These are phyloP conservation scores for Gymnosoma rotundatum DNA, from an alignment of 2,888 invertebrate genomes.

Conservation along the genomic window DNA sequence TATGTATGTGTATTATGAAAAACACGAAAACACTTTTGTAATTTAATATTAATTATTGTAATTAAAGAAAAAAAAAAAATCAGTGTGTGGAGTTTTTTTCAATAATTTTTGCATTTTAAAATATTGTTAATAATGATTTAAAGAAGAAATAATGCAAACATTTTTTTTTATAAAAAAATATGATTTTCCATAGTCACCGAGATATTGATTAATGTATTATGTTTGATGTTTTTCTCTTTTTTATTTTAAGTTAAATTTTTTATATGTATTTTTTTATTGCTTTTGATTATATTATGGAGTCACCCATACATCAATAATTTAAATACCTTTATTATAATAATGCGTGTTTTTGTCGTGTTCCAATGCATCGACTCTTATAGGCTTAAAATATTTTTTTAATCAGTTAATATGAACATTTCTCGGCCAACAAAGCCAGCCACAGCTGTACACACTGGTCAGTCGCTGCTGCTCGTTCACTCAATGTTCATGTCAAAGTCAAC, in stretches of 20 bases:
- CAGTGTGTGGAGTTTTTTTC: slow-evolving; percentile 4
- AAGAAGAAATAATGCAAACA: no score
- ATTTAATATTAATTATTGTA: slow-evolving; percentile 66
- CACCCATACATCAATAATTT: slow-evolving; percentile 12
- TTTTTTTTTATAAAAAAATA: not conserved
- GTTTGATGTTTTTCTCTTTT: no score
- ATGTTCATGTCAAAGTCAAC: slow-evolving; percentile 42
- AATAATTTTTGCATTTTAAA: not conserved
- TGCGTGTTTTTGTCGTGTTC: slow-evolving; percentile 2
- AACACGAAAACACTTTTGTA: slow-evolving; percentile 8
- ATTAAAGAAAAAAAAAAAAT: slow-evolving; percentile 23
- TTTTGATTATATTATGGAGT: not conserved
- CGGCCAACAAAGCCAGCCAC: slow-evolving; percentile 7
- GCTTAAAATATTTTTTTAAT: not conserved
- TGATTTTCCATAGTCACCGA: not conserved
- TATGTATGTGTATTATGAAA: not conserved
- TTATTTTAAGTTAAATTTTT: no score
- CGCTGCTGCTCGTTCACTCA: slow-evolving; percentile 6
- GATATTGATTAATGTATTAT: no score
- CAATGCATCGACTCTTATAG: not conserved
- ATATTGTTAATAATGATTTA: no score
- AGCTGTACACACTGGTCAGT: slow-evolving; percentile 29
- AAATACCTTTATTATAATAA: slow-evolving; percentile 32
- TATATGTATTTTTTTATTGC: no score
- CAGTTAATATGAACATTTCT: slow-evolving; percentile 21